Evolutionary conservation across 2,797 vertebrate genomes (phyloP), one percentile per base, ranked within the genome.

Genomic region (Myotis pilosus): DNA sequence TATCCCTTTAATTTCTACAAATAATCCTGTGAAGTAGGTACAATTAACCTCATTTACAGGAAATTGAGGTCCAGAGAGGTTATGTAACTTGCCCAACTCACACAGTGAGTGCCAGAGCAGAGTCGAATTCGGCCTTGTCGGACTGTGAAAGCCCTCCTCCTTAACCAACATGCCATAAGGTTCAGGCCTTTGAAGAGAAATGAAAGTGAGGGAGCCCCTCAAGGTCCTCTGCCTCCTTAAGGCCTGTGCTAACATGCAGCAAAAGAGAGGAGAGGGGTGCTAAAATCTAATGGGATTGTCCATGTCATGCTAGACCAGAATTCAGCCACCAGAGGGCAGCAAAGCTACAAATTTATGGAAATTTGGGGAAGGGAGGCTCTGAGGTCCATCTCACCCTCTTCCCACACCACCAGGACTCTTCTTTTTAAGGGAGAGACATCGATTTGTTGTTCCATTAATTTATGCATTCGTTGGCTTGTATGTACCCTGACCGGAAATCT

Each of bases 301-400:
- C 51, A 5, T 47, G 66, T 62, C 89, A 28, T 7, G 49, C 79
- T 82, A 57, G 47, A 76, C 30, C 23, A 71, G 16, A 81, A 30
- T 75, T 55, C 38, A 30, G 64, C 97, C 97, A 95, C 95, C 47
- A 95, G 97, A 82, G 97, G 97, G 95, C 95, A 96, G 92, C 79
- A 87, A 64, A 82, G 41, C 47, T 92, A 93, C 94, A 96, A 94
- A 84, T 68, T 86, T 81, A 80, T 71, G 53, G 82, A 71, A 64
- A 51, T 89, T 92, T 74, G 8, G 69, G 30, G 8, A 4, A 16
- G 5, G 41, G 38, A 36, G 41, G 11, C 7, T 28, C 0, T 69
- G 28, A 76, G 75, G 51, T 71, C 36, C 75, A 51, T 53, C 44
- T 91, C 55, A 28, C 17, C 22, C 28, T 51, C 41, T 74, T 72